Evolutionary conservation across 2,888 invertebrate genomes (phyloP).

Genomic region (Formica aserva): DNA sequence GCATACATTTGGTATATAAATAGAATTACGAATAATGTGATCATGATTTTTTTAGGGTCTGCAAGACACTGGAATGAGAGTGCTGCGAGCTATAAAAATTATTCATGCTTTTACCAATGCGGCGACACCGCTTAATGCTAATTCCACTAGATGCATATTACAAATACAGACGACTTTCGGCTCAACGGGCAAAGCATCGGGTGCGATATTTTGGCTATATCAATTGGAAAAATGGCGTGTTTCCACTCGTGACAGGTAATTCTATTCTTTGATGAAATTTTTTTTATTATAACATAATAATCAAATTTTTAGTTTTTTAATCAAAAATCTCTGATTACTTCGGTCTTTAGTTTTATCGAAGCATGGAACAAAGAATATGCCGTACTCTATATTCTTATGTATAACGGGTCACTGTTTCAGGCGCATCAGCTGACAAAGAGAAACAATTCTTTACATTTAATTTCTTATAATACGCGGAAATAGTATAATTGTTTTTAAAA

Average conservation of each 20-base stretch:
- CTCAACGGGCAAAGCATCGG: conserved; percentile 95
- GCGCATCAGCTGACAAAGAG: background rate
- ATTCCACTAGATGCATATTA: conserved; percentile 94
- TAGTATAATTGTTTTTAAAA: background rate
- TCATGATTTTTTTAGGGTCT: conserved; percentile 78
- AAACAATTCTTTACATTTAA: background rate
- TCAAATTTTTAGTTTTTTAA: background rate
- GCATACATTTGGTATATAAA: background rate
- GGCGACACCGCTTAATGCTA: conserved; percentile 93
- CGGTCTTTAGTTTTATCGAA: background rate
- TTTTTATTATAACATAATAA: background rate
- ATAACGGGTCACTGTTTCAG: conserved; percentile 1
- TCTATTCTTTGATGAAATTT: background rate
- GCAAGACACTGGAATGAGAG: conserved; percentile 88
- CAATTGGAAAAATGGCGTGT: conserved; percentile 96
- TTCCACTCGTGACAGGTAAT: conserved; percentile 90
- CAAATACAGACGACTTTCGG: conserved; percentile 94
- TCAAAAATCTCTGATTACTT: background rate
- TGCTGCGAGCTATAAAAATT: conserved; percentile 90
- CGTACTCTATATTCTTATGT: background rate
- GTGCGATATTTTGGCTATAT: conserved; percentile 94
- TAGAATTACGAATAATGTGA: background rate
- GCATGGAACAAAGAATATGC: background rate
- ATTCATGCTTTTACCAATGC: conserved; percentile 94
- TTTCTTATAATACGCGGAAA: background rate